Percentiles rank a stretch among this genome's conserved stretches.
These are phyloP conservation scores for Callospermophilus lateralis DNA, from an alignment of 2,113 vertebrate species.

Conservation along the genomic window DNA sequence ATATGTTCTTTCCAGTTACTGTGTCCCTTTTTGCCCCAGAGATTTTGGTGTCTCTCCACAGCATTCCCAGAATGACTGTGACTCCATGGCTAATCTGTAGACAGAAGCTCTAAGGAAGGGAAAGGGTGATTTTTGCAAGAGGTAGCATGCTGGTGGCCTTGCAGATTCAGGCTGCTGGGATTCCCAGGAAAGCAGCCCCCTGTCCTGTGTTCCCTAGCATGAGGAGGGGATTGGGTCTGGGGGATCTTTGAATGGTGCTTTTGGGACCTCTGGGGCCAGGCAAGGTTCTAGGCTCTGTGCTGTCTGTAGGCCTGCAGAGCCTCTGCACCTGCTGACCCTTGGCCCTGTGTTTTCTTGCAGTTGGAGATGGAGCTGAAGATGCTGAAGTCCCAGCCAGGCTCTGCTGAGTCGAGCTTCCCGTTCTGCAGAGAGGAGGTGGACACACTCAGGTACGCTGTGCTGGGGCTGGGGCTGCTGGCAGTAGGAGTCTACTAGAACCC, in stretches of 20 bases:
- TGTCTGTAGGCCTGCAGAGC: fast-evolving
- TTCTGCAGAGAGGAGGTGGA: constrained; percentile 87
- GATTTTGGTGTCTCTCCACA: not conserved
- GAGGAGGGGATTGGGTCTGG: not conserved
- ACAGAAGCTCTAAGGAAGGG: not conserved
- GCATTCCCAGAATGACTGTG: not conserved
- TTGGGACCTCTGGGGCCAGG: fast-evolving
- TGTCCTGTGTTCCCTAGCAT: too few species aligned
- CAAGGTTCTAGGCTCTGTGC: too few species aligned
- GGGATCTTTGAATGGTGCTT: too few species aligned
- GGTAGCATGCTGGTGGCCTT: not conserved
- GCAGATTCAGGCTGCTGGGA: not conserved
- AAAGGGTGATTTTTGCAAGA: not conserved
- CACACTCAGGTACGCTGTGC: constrained; percentile 83
- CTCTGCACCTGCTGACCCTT: not conserved
- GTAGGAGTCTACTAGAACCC: not conserved
- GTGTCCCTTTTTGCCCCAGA: not conserved
- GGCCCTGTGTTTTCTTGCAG: constrained; percentile 76
- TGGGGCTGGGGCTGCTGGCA: not conserved
- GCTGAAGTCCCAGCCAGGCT: constrained; percentile 85
- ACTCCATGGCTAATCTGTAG: not conserved
- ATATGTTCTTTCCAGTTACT: not conserved
- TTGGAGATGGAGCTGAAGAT: constrained; percentile 89
- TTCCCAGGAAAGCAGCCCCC: not conserved
- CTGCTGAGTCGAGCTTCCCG: constrained; percentile 78